phyloP scores from a whole-genome alignment of 2,113 vertebrate species.

The Lamprotornis superbus region DNA sequence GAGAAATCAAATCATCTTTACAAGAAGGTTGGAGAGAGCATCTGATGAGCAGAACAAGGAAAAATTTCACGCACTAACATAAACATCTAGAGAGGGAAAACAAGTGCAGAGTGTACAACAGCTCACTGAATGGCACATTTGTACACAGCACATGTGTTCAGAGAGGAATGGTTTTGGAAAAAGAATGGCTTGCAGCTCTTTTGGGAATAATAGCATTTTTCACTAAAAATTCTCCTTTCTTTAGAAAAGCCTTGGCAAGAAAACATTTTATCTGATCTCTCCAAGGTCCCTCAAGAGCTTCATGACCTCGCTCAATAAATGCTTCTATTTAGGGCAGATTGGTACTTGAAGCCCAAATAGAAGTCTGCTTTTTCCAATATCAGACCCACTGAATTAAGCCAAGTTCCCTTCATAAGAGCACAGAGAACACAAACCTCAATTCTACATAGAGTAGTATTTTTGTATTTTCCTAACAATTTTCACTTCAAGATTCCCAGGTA shows the following conservation, averaged over 20 bases:
- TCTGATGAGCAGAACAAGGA: neutral
- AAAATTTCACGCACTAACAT: neutral
- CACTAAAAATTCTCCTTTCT: neutral
- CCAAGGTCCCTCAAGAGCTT: neutral
- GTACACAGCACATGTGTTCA: neutral
- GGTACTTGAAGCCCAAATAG: neutral
- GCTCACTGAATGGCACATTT: neutral
- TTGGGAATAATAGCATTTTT: neutral
- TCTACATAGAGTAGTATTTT: neutral
- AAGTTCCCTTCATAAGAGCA: neutral
- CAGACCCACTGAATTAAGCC: neutral
- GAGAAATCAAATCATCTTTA: neutral
- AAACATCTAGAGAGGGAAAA: neutral
- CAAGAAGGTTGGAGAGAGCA: neutral
- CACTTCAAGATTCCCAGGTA: neutral
- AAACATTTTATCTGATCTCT: neutral
- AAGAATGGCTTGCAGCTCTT: neutral
- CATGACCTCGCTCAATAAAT: neutral
- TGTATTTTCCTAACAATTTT: constrained; percentile 1
- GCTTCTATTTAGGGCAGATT: neutral
- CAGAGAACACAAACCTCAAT: neutral
- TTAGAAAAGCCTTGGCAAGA: neutral
- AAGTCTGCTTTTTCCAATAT: neutral
- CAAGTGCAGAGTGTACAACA: neutral
- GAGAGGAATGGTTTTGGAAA: neutral